Evolutionary conservation across 2,888 invertebrate species (phyloP).

Genomic region (Ormyrus thymus): DNA sequence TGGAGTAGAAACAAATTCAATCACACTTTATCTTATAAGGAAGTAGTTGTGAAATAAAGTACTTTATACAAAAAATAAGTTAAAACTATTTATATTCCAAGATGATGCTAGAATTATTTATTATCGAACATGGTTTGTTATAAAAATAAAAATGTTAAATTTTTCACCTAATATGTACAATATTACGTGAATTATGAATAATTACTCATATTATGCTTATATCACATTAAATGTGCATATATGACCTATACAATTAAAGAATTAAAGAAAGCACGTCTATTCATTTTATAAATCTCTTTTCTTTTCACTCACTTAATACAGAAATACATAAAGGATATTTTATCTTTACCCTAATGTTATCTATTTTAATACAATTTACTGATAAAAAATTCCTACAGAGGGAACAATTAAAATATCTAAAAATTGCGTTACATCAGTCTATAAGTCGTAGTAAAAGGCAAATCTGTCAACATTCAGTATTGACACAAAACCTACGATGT

Average conservation of each 20-base stretch:
- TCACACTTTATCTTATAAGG: neutral
- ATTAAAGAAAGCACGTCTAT: constrained; percentile 31
- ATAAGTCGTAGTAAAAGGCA: constrained; percentile 20
- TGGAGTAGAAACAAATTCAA: constrained; percentile 1
- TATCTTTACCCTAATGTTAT: neutral
- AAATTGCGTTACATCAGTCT: constrained; percentile 34
- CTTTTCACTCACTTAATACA: neutral
- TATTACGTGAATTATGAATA: constrained; percentile 7
- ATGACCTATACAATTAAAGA: constrained; percentile 37
- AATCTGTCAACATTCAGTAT: constrained; percentile 1
- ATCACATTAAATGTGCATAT: constrained; percentile 38
- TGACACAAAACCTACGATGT: constrained; percentile 7
- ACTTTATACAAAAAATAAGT: constrained; percentile 5
- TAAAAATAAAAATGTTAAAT: constrained; percentile 39
- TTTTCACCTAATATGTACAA: constrained; percentile 19
- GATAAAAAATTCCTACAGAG: constrained; percentile 1
- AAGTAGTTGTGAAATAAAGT: neutral
- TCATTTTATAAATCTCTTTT: constrained; percentile 27
- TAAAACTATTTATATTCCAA: constrained; percentile 10
- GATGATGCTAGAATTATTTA: constrained; percentile 13
- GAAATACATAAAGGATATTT: constrained; percentile 11
- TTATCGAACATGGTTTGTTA: constrained; percentile 34
- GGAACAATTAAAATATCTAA: neutral
- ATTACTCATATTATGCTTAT: constrained; percentile 9
- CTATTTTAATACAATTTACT: neutral